A percentile compares a stretch with the other conserved stretches of the same genome.
These are phyloP conservation scores for Sarcophaga caerulescens DNA, from an alignment of 2,888 invertebrate species.

Conservation along the genomic window DNA sequence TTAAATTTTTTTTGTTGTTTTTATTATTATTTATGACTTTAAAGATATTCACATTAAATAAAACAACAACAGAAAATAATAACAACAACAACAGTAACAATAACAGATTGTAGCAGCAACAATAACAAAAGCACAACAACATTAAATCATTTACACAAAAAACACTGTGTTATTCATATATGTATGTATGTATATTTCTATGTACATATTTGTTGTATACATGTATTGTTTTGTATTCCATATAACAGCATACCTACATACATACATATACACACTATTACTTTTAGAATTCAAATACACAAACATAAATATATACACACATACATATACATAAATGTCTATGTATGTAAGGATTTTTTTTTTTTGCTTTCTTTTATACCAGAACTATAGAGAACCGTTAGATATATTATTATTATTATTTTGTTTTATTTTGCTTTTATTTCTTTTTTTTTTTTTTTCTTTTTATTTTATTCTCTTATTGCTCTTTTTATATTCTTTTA, in stretches of 20 bases:
- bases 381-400: conserved; percentile 45
- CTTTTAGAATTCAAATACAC: conserved; percentile 4
- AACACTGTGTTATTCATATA: conserved; percentile 4
- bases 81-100: conserved; percentile 16
- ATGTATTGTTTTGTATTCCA: conserved; percentile 3
- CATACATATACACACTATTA: conserved; percentile 9
- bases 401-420: conserved; percentile 19
- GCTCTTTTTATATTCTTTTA: conserved; percentile 6
- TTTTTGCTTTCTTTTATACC: conserved; percentile 5
- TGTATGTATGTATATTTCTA: background rate
- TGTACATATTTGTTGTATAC: conserved; percentile 9
- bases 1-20: conserved; percentile 13
- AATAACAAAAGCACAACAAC: conserved; percentile 12
- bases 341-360: conserved; percentile 42
- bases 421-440: conserved; percentile 36
- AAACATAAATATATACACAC: conserved; percentile 24
- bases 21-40: conserved; percentile 49
- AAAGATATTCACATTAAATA: conserved; percentile 39
- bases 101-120: background rate
- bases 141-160: conserved; percentile 37
- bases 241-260: conserved; percentile 8
- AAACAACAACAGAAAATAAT: background rate
- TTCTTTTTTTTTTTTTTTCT: conserved; percentile 32
- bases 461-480: conserved; percentile 25
- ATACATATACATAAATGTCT: background rate